Percentiles rank a stretch among this genome's conserved stretches.
These are phyloP conservation scores for Belgica antarctica DNA, from an alignment of 2,888 invertebrate genomes.

Conservation along the genomic window DNA sequence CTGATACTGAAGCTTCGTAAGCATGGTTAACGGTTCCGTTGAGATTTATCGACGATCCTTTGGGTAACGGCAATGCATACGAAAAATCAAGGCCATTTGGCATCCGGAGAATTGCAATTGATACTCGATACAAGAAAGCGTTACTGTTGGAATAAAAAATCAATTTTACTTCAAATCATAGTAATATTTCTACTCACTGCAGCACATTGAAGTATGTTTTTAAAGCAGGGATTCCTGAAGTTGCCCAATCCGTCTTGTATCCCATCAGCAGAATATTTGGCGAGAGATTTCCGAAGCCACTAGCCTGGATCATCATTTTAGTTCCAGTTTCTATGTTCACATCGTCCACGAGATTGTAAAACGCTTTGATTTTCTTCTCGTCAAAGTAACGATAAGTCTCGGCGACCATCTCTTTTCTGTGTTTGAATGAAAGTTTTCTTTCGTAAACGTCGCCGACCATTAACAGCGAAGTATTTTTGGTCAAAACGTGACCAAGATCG, in stretches of 20 bases:
- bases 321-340: conserved; percentile 74
- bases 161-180: conserved; percentile 44
- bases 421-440: conserved; percentile 66
- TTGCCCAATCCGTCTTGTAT: conserved; percentile 87
- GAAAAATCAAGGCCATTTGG: conserved; percentile 82
- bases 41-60: not conserved
- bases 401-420: conserved; percentile 60
- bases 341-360: conserved; percentile 78
- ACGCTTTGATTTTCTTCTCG: conserved; percentile 80
- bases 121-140: conserved; percentile 88
- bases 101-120: conserved; percentile 85
- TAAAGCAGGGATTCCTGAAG: conserved; percentile 70
- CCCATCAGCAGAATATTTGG: conserved; percentile 96
- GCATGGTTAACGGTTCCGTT: not conserved
- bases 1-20: not conserved
- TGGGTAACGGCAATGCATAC: conserved; percentile 47
- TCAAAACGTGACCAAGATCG: conserved; percentile 87
- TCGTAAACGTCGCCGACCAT: conserved; percentile 83
- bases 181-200: conserved; percentile 66
- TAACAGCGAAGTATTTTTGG: conserved; percentile 86
- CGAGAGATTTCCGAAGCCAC: conserved; percentile 86
- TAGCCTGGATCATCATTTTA: conserved; percentile 77
- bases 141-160: conserved; percentile 61
- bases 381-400: conserved; percentile 78
- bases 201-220: conserved; percentile 90